Conservation (phyloP, 2,797 vertebrate species). For the Tragelaphus eurycerus region DNA sequence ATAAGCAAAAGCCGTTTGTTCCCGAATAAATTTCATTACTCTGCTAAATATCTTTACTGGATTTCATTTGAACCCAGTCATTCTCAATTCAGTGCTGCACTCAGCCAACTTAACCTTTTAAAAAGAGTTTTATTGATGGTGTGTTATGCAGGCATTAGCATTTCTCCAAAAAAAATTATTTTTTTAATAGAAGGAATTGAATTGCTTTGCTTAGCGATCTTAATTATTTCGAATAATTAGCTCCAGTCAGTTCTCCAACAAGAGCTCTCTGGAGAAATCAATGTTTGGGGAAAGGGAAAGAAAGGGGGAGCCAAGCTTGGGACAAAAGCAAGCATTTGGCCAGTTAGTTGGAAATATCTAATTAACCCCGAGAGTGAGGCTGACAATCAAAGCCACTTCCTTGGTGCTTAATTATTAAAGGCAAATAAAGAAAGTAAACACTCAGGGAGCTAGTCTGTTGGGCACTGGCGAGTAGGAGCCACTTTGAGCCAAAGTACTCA, state of each 20-base stretch:
- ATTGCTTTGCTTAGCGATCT: constrained; percentile 84
- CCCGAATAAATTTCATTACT: constrained; percentile 53
- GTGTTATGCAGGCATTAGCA: constrained; percentile 72
- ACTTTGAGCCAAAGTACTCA: background rate
- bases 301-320: constrained; percentile 56
- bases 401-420: constrained; percentile 80
- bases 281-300: constrained; percentile 75
- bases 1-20: constrained; percentile 41
- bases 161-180: constrained; percentile 75
- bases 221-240: constrained; percentile 88
- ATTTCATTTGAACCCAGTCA: constrained; percentile 66
- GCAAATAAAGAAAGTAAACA: constrained; percentile 61
- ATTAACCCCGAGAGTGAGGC: constrained; percentile 83
- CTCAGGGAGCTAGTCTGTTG: constrained; percentile 32
- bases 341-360: constrained; percentile 82
- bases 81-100: constrained; percentile 53
- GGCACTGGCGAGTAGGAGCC: constrained; percentile 24
- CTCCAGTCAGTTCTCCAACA: constrained; percentile 81
- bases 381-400: constrained; percentile 79
- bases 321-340: constrained; percentile 77
- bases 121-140: constrained; percentile 78
- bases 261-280: constrained; percentile 80
- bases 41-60: constrained; percentile 66
- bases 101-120: constrained; percentile 78
- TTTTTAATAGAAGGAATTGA: constrained; percentile 76